phyloP scores from a whole-genome alignment of 1,140 invertebrate genomes.

The Diorhabda elongata region DNA sequence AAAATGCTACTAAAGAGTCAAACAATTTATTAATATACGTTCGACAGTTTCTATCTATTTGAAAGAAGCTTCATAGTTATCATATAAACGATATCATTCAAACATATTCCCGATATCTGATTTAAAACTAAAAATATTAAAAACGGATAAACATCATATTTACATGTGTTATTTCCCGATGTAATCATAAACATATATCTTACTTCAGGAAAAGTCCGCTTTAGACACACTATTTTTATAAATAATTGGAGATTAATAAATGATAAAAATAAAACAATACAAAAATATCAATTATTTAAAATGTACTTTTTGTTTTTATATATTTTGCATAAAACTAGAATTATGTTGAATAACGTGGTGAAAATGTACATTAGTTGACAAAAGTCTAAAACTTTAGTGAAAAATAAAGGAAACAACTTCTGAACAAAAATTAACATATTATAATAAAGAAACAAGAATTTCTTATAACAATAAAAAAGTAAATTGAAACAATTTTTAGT shows the following conservation, averaged over 20 bases:
- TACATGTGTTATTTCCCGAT: neutral
- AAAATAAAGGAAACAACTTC: no score
- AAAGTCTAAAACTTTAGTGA: no score
- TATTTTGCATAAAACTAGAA: no score
- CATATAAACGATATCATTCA: conserved; percentile 28
- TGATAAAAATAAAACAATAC: conserved; percentile 16
- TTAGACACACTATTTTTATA: neutral
- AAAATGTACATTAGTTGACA: no score
- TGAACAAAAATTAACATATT: no score
- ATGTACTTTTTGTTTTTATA: conserved; percentile 12
- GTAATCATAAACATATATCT: conserved; percentile 14
- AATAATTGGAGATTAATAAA: conserved; percentile 4
- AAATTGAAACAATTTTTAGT: no score
- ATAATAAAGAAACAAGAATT: no score
- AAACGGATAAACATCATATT: conserved; percentile 1
- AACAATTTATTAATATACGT: conserved; percentile 19
- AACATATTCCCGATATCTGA: conserved; percentile 34
- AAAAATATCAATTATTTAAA: conserved; percentile 18
- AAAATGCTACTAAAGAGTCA: neutral
- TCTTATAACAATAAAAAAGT: no score
- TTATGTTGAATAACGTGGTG: no score
- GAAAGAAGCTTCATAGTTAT: conserved; percentile 28
- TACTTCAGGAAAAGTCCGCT: conserved; percentile 1
- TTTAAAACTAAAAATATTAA: conserved; percentile 27
- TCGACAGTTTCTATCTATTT: conserved; percentile 15